A percentile compares a stretch with the other conserved stretches of the same genome.
Evolutionary conservation across 2,888 invertebrate genomes (phyloP).

Genomic region (Apotomis turbidana): DNA sequence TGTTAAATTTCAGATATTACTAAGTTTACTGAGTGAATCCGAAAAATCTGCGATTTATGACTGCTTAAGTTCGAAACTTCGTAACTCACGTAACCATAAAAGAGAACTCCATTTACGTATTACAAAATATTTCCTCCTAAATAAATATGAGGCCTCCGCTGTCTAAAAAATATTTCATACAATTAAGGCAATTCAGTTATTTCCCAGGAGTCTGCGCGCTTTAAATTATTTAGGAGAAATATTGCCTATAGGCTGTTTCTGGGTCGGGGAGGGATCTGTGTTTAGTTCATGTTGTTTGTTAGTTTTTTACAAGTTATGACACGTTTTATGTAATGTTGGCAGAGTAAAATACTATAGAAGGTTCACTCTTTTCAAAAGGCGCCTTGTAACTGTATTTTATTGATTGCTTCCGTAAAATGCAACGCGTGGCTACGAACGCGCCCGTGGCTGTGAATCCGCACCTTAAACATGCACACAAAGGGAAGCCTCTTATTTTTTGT

Average conservation of each 20-base stretch:
- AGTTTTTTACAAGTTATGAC: neutral
- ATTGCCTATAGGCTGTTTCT: neutral
- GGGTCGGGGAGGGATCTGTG: neutral
- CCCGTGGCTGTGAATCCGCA: no score
- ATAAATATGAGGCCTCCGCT: conserved; percentile 4
- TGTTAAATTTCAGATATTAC: neutral
- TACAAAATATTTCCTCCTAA: conserved; percentile 9
- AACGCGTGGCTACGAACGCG: no score
- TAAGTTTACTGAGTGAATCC: no score
- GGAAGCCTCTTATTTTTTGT: no score
- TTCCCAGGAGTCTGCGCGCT: conserved; percentile 15
- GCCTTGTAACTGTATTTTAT: no score
- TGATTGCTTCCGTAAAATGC: no score
- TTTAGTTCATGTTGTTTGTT: neutral
- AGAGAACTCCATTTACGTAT: neutral
- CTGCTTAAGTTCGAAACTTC: neutral
- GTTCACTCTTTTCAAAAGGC: no score
- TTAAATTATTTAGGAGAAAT: conserved; percentile 22
- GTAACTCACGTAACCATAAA: neutral
- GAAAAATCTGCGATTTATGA: neutral
- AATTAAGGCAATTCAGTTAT: conserved; percentile 23
- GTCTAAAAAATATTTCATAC: conserved; percentile 15
- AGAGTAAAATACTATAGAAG: neutral
- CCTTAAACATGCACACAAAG: no score
- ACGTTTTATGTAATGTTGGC: neutral